Evolutionary conservation across 2,113 vertebrate species (phyloP).

Genomic region (Oreotragus oreotragus): DNA sequence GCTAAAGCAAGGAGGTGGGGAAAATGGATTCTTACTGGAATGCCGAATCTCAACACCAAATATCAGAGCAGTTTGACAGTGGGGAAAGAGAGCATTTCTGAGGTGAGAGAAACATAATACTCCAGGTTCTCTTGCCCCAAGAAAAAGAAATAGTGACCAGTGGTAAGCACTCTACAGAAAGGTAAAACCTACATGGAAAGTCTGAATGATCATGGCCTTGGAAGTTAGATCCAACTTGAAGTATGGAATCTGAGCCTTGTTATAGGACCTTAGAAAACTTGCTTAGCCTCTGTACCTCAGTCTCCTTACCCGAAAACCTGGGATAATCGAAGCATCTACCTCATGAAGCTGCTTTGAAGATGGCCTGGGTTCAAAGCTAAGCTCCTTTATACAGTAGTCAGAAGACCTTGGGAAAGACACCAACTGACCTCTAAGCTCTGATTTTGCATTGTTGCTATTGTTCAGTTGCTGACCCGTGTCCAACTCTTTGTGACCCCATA

Average conservation of each 20-base stretch:
- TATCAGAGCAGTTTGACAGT: not conserved
- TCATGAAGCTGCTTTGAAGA: not conserved
- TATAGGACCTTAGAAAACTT: not conserved
- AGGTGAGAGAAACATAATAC: not conserved
- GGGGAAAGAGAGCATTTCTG: not conserved
- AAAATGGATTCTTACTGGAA: not conserved
- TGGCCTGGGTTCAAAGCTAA: not conserved
- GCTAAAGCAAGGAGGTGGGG: not conserved
- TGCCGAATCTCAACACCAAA: not conserved
- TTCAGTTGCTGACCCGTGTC: not conserved
- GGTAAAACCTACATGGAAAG: accelerated
- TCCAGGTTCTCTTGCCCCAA: not conserved
- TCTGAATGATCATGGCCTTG: not conserved
- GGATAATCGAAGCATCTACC: not conserved
- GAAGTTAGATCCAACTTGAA: not conserved
- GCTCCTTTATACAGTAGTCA: not conserved
- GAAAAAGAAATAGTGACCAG: not conserved
- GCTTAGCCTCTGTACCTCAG: not conserved
- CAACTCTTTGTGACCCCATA: not conserved
- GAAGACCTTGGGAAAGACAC: not conserved
- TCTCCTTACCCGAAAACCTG: not conserved
- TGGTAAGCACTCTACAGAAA: not conserved
- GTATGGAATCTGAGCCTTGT: not conserved
- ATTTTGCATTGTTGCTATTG: not conserved
- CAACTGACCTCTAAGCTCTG: not conserved